Conservation (phyloP, 2,797 vertebrate species). For the Mormyrops boulengeri region DNA sequence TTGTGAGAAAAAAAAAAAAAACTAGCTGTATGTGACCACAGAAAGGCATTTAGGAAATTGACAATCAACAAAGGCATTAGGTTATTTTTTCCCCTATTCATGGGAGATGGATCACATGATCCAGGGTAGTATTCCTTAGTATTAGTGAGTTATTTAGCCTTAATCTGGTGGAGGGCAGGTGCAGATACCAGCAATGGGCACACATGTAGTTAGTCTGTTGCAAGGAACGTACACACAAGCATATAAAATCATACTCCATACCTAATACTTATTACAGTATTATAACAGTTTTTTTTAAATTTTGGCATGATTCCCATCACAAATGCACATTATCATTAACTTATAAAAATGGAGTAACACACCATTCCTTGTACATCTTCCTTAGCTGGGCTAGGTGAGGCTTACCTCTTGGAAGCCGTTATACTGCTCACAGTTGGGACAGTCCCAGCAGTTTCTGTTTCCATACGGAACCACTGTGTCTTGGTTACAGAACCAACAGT, state of each 20-base stretch:
- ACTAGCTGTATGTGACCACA: neutral
- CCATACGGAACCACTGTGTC: conserved; percentile 89
- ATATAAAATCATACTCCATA: neutral
- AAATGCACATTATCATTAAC: neutral
- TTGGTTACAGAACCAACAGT: conserved; percentile 96
- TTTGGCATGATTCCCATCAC: no score
- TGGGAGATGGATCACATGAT: neutral
- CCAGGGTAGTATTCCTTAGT: neutral
- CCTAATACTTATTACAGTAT: no score
- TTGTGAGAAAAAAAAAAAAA: neutral
- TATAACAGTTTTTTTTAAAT: no score
- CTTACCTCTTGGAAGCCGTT: conserved; percentile 94
- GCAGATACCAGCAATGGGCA: neutral
- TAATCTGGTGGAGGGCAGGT: neutral
- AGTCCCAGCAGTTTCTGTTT: conserved; percentile 98
- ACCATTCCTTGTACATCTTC: neutral
- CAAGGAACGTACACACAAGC: neutral
- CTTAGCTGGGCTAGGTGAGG: neutral
- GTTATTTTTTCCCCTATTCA: neutral
- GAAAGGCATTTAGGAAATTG: neutral
- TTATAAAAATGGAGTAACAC: neutral
- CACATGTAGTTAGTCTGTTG: neutral
- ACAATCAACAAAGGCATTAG: neutral
- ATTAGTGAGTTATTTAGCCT: neutral
- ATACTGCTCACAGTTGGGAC: conserved; percentile 94